Conservation (phyloP, 2,888 invertebrate genomes). For the Charanyca ferruginea region DNA sequence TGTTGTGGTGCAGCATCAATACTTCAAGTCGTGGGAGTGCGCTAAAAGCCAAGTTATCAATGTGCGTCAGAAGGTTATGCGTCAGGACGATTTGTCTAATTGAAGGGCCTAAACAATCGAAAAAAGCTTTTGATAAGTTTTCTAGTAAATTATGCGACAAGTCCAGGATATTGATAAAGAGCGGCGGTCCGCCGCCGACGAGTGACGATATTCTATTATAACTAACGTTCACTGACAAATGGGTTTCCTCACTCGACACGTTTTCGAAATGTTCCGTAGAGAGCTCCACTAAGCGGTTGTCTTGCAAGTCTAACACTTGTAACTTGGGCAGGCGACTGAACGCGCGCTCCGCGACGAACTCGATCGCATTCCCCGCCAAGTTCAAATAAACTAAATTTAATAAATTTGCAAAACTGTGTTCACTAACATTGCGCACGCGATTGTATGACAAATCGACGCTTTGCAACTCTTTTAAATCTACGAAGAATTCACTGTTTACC, state of each 20-base stretch:
- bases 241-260: slow-evolving; percentile 91
- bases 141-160: slow-evolving; percentile 92
- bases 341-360: slow-evolving; percentile 92
- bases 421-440: slow-evolving; percentile 92
- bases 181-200: slow-evolving; percentile 73
- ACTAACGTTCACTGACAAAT: slow-evolving; percentile 94
- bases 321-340: slow-evolving; percentile 93
- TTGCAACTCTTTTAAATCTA: slow-evolving; percentile 92
- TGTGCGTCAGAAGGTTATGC: slow-evolving; percentile 87
- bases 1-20: slow-evolving; percentile 93
- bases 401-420: slow-evolving; percentile 93
- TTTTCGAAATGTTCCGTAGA: slow-evolving; percentile 92
- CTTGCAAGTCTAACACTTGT: slow-evolving; percentile 94
- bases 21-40: slow-evolving; percentile 71
- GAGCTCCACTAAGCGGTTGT: slow-evolving; percentile 93
- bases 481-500: slow-evolving; percentile 93
- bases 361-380: slow-evolving; percentile 94
- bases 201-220: slow-evolving; percentile 90
- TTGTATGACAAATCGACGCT: slow-evolving; percentile 94
- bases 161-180: slow-evolving; percentile 92
- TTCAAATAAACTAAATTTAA: slow-evolving; percentile 94
- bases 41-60: slow-evolving; percentile 84
- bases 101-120: slow-evolving; percentile 82
- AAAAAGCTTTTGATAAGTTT: slow-evolving; percentile 90
- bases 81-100: slow-evolving; percentile 87